These are phyloP conservation scores for Acrocyrtus sp. DNA, from an alignment of 2,888 invertebrate genomes.

Conservation along the genomic window DNA sequence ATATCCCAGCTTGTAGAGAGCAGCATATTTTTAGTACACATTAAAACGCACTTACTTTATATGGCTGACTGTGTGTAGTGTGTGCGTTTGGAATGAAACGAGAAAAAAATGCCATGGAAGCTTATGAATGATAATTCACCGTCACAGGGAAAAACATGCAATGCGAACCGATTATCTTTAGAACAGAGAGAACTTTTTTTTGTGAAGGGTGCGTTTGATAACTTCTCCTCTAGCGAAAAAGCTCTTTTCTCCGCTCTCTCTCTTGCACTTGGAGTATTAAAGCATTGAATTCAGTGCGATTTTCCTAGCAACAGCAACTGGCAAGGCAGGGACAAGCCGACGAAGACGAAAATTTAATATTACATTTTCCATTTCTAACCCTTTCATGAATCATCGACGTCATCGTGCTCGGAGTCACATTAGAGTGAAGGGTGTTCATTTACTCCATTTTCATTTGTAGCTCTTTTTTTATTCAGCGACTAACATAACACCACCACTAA, in stretches of 20 bases:
- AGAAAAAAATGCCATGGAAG: neutral
- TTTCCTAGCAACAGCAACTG: neutral
- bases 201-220: conserved; percentile 23
- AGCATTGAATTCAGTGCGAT: neutral
- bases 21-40: no score
- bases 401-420: neutral
- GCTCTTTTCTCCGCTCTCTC: neutral
- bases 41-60: no score
- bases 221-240: neutral
- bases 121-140: conserved; percentile 3
- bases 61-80: no score
- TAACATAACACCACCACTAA: neutral
- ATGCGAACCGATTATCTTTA: neutral
- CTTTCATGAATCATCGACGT: neutral
- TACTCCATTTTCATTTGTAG: no score
- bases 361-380: neutral
- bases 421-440: neutral
- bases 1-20: no score
- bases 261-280: neutral
- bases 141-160: neutral
- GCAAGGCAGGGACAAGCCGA: no score
- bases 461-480: no score
- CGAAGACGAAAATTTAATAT: neutral
- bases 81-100: no score
- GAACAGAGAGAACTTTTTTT: no score